These are phyloP conservation scores for Ophion slaviceki DNA, from an alignment of 2,888 invertebrate species.

Conservation along the genomic window DNA sequence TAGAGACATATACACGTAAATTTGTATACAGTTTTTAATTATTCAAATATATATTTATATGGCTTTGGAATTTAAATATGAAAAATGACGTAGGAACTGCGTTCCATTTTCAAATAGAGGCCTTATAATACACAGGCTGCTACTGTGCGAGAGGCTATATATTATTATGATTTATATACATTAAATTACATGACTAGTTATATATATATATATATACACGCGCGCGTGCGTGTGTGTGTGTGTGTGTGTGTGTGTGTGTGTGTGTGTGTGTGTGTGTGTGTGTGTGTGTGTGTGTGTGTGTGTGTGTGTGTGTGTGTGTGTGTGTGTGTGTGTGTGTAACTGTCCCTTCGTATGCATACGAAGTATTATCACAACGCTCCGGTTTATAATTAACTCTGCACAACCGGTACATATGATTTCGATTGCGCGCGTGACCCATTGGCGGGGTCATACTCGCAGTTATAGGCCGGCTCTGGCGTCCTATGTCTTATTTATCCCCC, in stretches of 20 bases:
- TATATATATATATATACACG: neutral
- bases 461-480: conserved; percentile 16
- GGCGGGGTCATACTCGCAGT: conserved; percentile 32
- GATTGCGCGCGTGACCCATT: conserved; percentile 48
- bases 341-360: neutral
- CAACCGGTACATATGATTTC: conserved; percentile 68
- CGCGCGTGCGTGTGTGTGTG: no score
- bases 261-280: neutral
- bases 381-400: conserved; percentile 67
- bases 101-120: conserved; percentile 56
- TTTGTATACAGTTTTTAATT: neutral
- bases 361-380: conserved; percentile 28
- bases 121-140: conserved; percentile 17
- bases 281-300: neutral
- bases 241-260: no score
- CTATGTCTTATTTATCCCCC: neutral
- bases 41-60: neutral
- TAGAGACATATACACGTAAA: neutral
- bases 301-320: neutral
- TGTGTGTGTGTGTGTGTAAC: neutral
- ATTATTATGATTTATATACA: conserved; percentile 42
- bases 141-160: conserved; percentile 38
- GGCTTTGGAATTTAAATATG: conserved; percentile 34
- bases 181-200: neutral
- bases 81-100: conserved; percentile 33